Conservation (phyloP, 2,888 invertebrate genomes). For the Lasioglossum vierecki region DNA sequence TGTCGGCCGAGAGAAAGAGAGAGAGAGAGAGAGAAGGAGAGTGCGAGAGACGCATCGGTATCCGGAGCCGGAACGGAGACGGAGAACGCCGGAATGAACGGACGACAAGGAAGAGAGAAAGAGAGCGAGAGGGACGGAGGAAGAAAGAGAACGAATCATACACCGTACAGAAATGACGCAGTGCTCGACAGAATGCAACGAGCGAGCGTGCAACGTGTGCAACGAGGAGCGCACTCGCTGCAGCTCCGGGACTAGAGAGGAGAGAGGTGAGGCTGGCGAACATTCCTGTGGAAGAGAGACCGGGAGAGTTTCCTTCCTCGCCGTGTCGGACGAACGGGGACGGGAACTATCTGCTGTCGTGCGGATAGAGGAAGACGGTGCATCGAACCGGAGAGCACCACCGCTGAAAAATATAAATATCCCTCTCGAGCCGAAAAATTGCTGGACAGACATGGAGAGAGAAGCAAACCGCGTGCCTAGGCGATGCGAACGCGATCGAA, state of each 20-base stretch:
- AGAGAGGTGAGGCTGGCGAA: slow-evolving; percentile 12
- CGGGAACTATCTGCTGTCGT: neutral
- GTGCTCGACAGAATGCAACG: slow-evolving; percentile 56
- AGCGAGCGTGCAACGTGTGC: slow-evolving; percentile 22
- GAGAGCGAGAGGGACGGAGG: slow-evolving; percentile 21
- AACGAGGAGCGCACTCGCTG: neutral
- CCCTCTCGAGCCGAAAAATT: slow-evolving; percentile 22
- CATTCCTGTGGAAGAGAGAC: slow-evolving; percentile 47
- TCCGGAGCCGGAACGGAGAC: slow-evolving; percentile 22
- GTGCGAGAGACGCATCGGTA: slow-evolving; percentile 45
- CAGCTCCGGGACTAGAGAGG: slow-evolving; percentile 12
- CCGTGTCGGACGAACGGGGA: slow-evolving; percentile 18
- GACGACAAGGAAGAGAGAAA: slow-evolving; percentile 1
- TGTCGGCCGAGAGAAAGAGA: slow-evolving; percentile 3
- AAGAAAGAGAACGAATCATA: slow-evolving; percentile 40
- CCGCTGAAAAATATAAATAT: slow-evolving; percentile 21
- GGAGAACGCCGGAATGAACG: slow-evolving; percentile 22
- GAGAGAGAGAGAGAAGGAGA: slow-evolving; percentile 1
- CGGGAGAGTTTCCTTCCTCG: slow-evolving; percentile 41
- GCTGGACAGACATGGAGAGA: slow-evolving; percentile 22
- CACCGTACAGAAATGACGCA: slow-evolving; percentile 67
- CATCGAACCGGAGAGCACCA: slow-evolving; percentile 15
- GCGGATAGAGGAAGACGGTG: slow-evolving; percentile 5
- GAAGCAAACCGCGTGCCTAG: slow-evolving; percentile 8
- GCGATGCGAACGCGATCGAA: slow-evolving; percentile 8